Percentiles rank a stretch among this genome's conserved stretches.
Evolutionary conservation across 2,113 vertebrate species (phyloP).

Genomic region (Acrocephalus arundinaceus): DNA sequence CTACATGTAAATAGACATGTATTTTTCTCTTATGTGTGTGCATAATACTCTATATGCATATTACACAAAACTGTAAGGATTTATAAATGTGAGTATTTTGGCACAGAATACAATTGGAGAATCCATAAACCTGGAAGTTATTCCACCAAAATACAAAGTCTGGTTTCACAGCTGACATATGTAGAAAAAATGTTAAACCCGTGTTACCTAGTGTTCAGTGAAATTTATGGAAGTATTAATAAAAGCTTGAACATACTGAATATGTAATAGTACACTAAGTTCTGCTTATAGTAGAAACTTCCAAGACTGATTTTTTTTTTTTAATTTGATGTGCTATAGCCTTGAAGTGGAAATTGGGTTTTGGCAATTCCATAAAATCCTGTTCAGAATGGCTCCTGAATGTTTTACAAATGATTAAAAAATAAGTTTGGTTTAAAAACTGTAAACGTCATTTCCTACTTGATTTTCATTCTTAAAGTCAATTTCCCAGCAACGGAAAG

Average conservation of each 20-base stretch:
- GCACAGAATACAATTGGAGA: not conserved
- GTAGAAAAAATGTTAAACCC: not conserved
- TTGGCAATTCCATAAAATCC: not conserved
- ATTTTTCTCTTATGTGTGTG: not conserved
- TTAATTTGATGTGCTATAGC: not conserved
- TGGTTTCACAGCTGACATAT: not conserved
- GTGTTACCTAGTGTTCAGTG: not conserved
- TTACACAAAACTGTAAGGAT: not conserved
- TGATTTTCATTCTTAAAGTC: not conserved
- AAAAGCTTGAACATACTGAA: not conserved
- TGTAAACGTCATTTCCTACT: not conserved
- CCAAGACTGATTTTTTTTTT: not conserved
- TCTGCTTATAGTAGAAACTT: not conserved
- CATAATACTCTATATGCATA: not conserved
- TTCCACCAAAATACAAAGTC: not conserved
- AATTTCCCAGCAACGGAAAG: not conserved
- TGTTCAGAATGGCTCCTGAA: not conserved
- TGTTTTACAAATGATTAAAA: not conserved
- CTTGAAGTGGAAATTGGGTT: not conserved
- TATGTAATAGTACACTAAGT: not conserved
- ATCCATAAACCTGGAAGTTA: not conserved
- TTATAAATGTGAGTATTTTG: not conserved
- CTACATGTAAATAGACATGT: not conserved
- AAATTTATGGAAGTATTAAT: not conserved
- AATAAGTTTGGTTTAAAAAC: not conserved